These are phyloP conservation scores for Sinocyclocheilus rhinocerous DNA, from an alignment of 2,113 vertebrate species.

Conservation along the genomic window DNA sequence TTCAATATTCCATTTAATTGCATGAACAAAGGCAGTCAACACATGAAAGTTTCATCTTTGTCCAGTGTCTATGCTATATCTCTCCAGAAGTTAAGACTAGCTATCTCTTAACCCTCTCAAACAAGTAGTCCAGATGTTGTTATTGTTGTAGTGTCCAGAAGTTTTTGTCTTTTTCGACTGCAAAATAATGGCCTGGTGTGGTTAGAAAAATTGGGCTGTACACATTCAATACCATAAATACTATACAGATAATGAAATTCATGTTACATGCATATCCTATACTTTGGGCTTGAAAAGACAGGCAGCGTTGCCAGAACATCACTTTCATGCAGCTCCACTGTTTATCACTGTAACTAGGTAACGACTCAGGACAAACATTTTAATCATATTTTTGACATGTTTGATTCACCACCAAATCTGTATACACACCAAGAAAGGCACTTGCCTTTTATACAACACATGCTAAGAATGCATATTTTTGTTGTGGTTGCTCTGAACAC, in stretches of 20 bases:
- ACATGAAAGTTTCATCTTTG: too few species aligned
- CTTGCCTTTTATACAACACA: background rate
- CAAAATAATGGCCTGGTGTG: background rate
- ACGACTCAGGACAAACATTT: background rate
- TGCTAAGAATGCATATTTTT: background rate
- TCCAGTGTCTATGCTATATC: too few species aligned
- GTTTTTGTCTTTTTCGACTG: too few species aligned
- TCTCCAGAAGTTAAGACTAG: too few species aligned
- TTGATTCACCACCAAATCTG: background rate
- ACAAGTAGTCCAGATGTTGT: background rate
- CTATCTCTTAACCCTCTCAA: too few species aligned
- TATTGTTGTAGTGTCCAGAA: background rate
- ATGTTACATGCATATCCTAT: background rate
- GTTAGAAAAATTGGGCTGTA: background rate
- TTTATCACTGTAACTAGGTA: conserved; percentile 4
- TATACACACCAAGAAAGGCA: background rate
- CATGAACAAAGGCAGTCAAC: too few species aligned
- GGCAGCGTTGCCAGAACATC: background rate
- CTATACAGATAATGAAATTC: background rate
- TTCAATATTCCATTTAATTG: too few species aligned
- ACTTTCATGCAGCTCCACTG: background rate
- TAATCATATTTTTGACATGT: background rate
- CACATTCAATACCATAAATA: background rate
- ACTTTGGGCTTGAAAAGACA: background rate
- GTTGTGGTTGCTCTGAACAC: background rate